phyloP scores from a whole-genome alignment of 2,888 invertebrate genomes.

The Cryptocheilus praepositus region DNA sequence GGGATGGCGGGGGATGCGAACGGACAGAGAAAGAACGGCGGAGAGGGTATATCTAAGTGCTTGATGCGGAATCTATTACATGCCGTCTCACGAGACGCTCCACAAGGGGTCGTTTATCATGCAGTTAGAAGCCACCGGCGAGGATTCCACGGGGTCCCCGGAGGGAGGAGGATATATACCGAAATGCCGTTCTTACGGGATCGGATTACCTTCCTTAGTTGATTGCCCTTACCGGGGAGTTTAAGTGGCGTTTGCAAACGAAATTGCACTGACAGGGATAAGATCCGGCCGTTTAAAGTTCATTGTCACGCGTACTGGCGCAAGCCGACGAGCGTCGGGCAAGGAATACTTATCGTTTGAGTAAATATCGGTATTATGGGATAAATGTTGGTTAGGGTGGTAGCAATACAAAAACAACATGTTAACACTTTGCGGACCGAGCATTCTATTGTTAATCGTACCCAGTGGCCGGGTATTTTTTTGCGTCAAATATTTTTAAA shows the following conservation, averaged over 20 bases:
- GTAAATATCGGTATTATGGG: too few species aligned
- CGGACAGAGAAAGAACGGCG: conserved; percentile 5
- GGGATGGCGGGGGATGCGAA: neutral
- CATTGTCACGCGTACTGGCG: too few species aligned
- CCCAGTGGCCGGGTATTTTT: too few species aligned
- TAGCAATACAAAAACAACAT: too few species aligned
- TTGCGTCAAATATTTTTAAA: too few species aligned
- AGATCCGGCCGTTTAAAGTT: too few species aligned
- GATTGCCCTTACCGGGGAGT: conserved; percentile 4
- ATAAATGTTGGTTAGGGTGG: too few species aligned
- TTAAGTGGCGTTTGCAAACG: neutral
- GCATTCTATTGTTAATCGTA: too few species aligned
- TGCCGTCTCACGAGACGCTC: conserved; percentile 41
- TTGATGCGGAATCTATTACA: conserved; percentile 51
- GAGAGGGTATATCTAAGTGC: conserved; percentile 32
- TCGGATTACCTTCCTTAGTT: conserved; percentile 11
- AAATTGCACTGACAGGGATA: neutral
- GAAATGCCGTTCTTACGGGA: conserved; percentile 13
- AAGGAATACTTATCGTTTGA: too few species aligned
- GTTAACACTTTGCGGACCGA: too few species aligned
- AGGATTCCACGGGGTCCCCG: conserved; percentile 20
- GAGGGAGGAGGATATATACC: conserved; percentile 20
- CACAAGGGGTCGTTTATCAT: conserved; percentile 42
- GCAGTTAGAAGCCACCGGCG: conserved; percentile 39
- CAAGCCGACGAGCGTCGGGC: too few species aligned